These are phyloP conservation scores for Cydia fagiglandana DNA, from an alignment of 1,140 invertebrate genomes.

Conservation along the genomic window DNA sequence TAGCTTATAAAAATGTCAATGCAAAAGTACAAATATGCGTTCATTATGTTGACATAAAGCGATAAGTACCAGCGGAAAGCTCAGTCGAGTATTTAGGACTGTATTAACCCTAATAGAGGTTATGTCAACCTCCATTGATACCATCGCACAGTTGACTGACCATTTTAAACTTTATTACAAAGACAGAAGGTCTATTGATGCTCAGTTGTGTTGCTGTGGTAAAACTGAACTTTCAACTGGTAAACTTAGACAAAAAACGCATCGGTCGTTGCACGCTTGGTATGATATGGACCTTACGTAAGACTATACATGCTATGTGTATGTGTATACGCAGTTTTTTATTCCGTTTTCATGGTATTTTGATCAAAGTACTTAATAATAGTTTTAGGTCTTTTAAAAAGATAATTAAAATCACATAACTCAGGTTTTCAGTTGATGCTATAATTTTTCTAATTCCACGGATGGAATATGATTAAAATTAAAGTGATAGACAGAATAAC, in stretches of 20 bases:
- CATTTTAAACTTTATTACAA: too few species aligned
- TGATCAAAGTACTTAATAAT: too few species aligned
- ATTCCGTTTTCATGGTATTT: not conserved
- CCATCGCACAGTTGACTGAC: too few species aligned
- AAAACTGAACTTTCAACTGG: not conserved
- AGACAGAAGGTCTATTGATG: too few species aligned
- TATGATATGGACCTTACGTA: not conserved
- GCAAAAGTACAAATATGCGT: conserved; percentile 19
- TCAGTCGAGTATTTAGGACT: not conserved
- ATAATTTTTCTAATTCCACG: too few species aligned
- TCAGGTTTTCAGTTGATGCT: too few species aligned
- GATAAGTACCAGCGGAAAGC: not conserved
- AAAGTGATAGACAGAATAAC: too few species aligned
- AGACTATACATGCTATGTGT: not conserved
- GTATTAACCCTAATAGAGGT: not conserved
- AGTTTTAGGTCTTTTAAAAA: too few species aligned
- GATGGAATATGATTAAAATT: too few species aligned
- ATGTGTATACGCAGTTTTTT: too few species aligned
- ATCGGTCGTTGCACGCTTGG: not conserved
- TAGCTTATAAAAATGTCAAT: conserved; percentile 25
- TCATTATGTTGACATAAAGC: not conserved
- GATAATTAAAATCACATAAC: too few species aligned
- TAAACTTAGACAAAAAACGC: not conserved
- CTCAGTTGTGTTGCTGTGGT: not conserved
- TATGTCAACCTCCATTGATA: too few species aligned